Evolutionary conservation across 2,888 invertebrate species (phyloP).

Genomic region (Anthophora plumipes): DNA sequence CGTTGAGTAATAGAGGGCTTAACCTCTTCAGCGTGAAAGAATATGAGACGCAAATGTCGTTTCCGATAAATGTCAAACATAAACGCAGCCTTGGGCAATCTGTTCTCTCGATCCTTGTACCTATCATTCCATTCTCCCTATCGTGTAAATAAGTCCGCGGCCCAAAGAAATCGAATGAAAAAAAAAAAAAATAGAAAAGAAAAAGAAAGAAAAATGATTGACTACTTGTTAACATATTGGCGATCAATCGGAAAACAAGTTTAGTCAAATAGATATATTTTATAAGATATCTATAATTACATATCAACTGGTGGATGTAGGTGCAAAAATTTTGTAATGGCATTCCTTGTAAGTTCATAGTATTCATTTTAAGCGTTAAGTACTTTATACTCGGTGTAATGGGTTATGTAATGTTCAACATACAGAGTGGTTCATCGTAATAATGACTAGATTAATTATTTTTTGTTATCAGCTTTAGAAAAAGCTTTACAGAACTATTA

Average conservation of each 20-base stretch:
- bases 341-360: neutral
- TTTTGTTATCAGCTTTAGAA: too few relatives aligned
- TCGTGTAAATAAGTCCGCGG: constrained; percentile 20
- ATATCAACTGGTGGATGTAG: neutral
- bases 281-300: constrained; percentile 25
- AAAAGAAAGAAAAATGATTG: neutral
- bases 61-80: constrained; percentile 72
- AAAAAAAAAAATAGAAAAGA: neutral
- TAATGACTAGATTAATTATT: too few relatives aligned
- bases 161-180: constrained; percentile 12
- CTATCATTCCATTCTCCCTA: constrained; percentile 52
- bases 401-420: too few relatives aligned
- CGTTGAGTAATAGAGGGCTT: constrained; percentile 66
- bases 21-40: constrained; percentile 55
- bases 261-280: constrained; percentile 35
- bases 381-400: neutral
- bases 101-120: constrained; percentile 53
- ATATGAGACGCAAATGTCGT: constrained; percentile 71
- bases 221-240: neutral
- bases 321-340: constrained; percentile 18
- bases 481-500: too few relatives aligned
- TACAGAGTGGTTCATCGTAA: too few relatives aligned
- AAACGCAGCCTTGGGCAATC: constrained; percentile 70
- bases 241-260: constrained; percentile 27
- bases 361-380: neutral